Evolutionary conservation across 1,140 invertebrate genomes (phyloP).

Genomic region (Trichonephila clavipes): DNA sequence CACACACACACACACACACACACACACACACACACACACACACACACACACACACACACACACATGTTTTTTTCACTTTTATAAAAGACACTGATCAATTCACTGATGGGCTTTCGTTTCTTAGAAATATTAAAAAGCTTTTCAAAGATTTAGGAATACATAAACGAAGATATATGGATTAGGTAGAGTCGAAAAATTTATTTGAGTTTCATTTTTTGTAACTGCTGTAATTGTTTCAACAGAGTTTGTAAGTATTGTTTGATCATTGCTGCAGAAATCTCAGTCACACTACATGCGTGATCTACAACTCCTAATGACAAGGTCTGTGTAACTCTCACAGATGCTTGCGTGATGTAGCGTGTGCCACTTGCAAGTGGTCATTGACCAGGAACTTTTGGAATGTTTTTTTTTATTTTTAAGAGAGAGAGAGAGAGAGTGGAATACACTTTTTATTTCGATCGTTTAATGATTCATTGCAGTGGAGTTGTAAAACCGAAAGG

Average conservation of each 20-base stretch:
- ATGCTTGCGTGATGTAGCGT: constrained; percentile 1
- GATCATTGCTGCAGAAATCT: neutral
- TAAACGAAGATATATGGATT: neutral
- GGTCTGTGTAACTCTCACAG: neutral
- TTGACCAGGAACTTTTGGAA: constrained; percentile 22
- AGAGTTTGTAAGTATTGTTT: neutral
- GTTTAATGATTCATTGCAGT: neutral
- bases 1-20: no score
- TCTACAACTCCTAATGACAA: constrained; percentile 30
- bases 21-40: no score
- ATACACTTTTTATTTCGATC: constrained; percentile 30
- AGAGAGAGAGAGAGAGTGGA: neutral
- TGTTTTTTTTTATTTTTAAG: constrained; percentile 10
- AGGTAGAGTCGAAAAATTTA: neutral
- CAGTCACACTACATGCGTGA: constrained; percentile 1
- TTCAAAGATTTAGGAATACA: neutral
- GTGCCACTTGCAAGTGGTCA: neutral
- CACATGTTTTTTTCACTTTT: no score
- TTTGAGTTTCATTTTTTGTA: neutral
- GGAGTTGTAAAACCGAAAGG: neutral
- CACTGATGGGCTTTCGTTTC: no score
- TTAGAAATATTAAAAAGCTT: neutral
- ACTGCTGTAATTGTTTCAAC: neutral
- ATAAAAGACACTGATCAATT: no score
- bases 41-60: no score